Percentiles rank a stretch among this genome's conserved stretches.
These are phyloP conservation scores for Heliconius melpomene DNA, from an alignment of 1,140 invertebrate species.

Conservation along the genomic window DNA sequence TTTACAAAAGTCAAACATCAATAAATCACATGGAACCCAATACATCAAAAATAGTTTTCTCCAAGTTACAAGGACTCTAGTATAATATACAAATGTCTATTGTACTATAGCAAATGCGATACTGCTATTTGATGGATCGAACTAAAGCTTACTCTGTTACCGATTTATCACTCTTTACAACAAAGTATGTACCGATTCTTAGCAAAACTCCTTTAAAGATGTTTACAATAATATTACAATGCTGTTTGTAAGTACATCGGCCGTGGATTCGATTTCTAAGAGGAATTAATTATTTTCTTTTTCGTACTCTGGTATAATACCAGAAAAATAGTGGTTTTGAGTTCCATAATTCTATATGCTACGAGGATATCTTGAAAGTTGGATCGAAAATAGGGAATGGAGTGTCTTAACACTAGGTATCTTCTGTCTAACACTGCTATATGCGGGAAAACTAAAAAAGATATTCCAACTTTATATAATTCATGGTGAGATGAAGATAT, in stretches of 20 bases:
- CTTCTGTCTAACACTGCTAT: background rate
- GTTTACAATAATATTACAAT: background rate
- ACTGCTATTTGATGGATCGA: slow-evolving; percentile 9
- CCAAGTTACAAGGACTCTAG: background rate
- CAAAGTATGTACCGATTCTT: background rate
- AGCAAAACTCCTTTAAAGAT: background rate
- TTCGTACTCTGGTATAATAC: background rate
- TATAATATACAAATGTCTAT: background rate
- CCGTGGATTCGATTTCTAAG: background rate
- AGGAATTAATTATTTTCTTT: background rate
- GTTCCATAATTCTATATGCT: background rate
- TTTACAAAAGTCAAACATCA: background rate
- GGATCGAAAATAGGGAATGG: background rate
- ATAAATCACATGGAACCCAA: background rate
- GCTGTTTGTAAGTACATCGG: background rate
- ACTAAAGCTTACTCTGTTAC: background rate
- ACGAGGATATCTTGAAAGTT: background rate
- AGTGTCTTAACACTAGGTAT: background rate
- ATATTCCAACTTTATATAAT: no score
- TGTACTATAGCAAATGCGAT: background rate
- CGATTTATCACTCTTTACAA: background rate
- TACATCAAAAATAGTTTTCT: background rate
- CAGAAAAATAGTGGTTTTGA: background rate
- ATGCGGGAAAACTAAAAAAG: no score
- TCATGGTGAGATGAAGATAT: no score